A percentile compares a stretch with the other conserved stretches of the same genome.
These are phyloP conservation scores for Trichonephila clavata DNA, from an alignment of 1,140 invertebrate genomes.

Conservation along the genomic window DNA sequence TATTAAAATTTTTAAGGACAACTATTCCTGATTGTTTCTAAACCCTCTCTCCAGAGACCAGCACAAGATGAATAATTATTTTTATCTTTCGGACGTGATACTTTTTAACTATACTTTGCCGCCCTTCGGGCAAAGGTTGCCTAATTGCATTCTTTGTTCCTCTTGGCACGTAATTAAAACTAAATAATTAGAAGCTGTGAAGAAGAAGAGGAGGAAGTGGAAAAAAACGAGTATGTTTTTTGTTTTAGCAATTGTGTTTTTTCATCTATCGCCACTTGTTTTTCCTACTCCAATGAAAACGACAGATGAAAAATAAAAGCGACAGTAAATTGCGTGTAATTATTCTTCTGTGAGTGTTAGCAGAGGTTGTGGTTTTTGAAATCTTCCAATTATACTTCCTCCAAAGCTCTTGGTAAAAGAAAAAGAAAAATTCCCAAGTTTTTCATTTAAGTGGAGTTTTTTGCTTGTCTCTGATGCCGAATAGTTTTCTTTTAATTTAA, in stretches of 20 bases:
- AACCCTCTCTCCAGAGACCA: neutral
- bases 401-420: neutral
- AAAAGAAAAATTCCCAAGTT: neutral
- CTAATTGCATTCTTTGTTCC: conserved; percentile 47
- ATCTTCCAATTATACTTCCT: conserved; percentile 37
- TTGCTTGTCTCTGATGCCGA: neutral
- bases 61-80: conserved; percentile 24
- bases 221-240: conserved; percentile 6
- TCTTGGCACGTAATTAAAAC: conserved; percentile 52
- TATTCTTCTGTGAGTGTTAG: conserved; percentile 20
- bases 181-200: conserved; percentile 45
- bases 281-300: conserved; percentile 3
- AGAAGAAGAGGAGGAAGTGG: neutral
- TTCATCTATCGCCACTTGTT: conserved; percentile 44
- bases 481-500: neutral
- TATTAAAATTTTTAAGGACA: neutral
- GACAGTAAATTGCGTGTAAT: conserved; percentile 41
- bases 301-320: conserved; percentile 36
- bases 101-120: neutral
- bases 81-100: conserved; percentile 9
- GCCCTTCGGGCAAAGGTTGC: conserved; percentile 25
- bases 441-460: neutral
- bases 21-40: conserved; percentile 1
- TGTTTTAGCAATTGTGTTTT: conserved; percentile 15
- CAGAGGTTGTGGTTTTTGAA: neutral